These are phyloP conservation scores for Drosophila mojavensis DNA, from an alignment of 1,140 invertebrate species.

Conservation along the genomic window DNA sequence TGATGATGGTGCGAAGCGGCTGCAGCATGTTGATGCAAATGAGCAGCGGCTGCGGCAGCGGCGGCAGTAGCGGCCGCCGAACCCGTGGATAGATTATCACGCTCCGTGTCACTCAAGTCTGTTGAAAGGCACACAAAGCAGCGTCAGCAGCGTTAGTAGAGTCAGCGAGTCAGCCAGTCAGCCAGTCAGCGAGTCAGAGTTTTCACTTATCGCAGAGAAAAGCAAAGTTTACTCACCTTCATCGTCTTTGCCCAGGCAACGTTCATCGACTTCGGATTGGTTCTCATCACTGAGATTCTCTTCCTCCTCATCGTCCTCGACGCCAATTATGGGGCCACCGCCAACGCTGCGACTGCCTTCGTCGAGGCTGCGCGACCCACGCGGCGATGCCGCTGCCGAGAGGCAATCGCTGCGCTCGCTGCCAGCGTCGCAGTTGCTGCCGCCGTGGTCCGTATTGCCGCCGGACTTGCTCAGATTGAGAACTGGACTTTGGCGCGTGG, in stretches of 20 bases:
- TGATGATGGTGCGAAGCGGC: slow-evolving; percentile 59
- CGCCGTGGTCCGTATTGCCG: slow-evolving; percentile 84
- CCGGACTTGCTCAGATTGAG: slow-evolving; percentile 95
- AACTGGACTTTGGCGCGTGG: slow-evolving; percentile 94
- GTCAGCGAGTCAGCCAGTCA: not conserved
- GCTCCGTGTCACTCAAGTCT: slow-evolving; percentile 83
- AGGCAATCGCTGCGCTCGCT: slow-evolving; percentile 86
- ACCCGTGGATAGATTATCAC: slow-evolving; percentile 81
- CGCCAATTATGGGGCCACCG: slow-evolving; percentile 85
- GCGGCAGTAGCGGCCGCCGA: slow-evolving; percentile 71
- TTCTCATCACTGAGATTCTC: slow-evolving; percentile 94
- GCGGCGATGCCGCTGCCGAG: slow-evolving; percentile 85
- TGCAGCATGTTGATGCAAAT: slow-evolving; percentile 72
- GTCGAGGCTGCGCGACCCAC: slow-evolving; percentile 73
- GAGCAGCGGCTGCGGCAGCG: slow-evolving; percentile 67
- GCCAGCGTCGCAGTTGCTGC: slow-evolving; percentile 86
- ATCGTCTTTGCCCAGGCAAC: slow-evolving; percentile 91
- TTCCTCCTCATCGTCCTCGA: slow-evolving; percentile 88
- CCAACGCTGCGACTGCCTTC: slow-evolving; percentile 85
- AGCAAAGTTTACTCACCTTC: slow-evolving; percentile 87
- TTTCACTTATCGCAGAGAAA: slow-evolving; percentile 33
- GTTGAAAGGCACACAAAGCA: slow-evolving; percentile 86
- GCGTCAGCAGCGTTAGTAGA: not conserved
- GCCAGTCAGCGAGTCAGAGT: slow-evolving; percentile 24
- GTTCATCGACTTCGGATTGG: slow-evolving; percentile 85